These are phyloP conservation scores for Ceraclea dissimilis DNA, from an alignment of 2,888 invertebrate genomes.

Conservation along the genomic window DNA sequence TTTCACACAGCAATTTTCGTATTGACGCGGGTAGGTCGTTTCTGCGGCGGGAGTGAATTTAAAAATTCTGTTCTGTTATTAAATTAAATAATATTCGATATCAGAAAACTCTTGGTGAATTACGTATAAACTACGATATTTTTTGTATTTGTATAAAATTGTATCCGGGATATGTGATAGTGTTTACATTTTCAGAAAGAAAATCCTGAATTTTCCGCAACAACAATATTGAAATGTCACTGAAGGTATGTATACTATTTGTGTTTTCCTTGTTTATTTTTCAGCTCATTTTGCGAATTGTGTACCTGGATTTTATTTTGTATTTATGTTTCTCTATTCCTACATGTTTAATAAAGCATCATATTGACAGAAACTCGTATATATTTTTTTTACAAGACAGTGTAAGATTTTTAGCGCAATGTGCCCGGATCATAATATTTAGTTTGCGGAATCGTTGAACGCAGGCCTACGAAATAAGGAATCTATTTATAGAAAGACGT, in stretches of 20 bases:
- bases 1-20: neutral
- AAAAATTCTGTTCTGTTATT: neutral
- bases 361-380: too few species aligned
- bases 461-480: neutral
- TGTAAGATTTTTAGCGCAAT: too few species aligned
- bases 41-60: neutral
- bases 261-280: too few species aligned
- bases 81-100: neutral
- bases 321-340: neutral
- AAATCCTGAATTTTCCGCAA: slow-evolving; percentile 1
- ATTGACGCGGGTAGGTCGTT: neutral
- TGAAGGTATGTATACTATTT: slow-evolving; percentile 17
- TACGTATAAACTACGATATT: neutral
- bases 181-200: neutral
- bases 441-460: slow-evolving; percentile 1
- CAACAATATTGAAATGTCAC: slow-evolving; percentile 17
- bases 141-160: neutral
- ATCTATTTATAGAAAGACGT: neutral
- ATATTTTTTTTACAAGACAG: too few species aligned
- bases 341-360: too few species aligned
- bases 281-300: neutral
- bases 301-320: neutral
- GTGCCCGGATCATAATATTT: neutral
- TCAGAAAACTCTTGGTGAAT: neutral
- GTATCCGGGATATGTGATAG: neutral